Conservation (phyloP, 2,797 vertebrate genomes). For the Macrochelys suwanniensis region DNA sequence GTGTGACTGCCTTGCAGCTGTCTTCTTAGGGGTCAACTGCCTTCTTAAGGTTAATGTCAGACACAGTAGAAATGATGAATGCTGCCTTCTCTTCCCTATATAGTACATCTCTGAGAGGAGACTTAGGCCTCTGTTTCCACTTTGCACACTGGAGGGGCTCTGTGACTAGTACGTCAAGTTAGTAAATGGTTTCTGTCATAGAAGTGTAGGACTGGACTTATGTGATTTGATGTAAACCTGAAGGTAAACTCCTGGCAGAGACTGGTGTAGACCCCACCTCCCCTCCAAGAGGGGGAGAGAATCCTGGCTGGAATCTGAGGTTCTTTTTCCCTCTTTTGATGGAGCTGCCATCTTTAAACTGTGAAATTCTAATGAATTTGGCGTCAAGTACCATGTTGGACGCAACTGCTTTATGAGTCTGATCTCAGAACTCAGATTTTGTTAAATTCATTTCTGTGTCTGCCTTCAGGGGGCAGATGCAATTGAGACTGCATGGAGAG, state of each 20-base stretch:
- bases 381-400: background rate
- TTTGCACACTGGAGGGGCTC: background rate
- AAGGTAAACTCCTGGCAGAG: background rate
- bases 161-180: background rate
- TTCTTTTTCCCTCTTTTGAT: background rate
- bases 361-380: background rate
- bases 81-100: background rate
- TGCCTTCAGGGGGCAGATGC: background rate
- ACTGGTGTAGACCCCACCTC: background rate
- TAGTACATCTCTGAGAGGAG: background rate
- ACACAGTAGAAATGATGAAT: background rate
- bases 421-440: background rate
- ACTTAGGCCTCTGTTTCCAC: background rate
- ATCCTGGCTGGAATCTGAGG: background rate
- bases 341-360: background rate
- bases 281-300: background rate
- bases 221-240: background rate
- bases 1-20: background rate
- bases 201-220: background rate
- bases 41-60: background rate
- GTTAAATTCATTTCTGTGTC: background rate
- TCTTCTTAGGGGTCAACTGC: background rate
- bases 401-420: background rate
- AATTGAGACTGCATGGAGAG: background rate
- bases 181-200: background rate